Evolutionary conservation across 1,140 invertebrate species (phyloP).

Genomic region (Popillia japonica): DNA sequence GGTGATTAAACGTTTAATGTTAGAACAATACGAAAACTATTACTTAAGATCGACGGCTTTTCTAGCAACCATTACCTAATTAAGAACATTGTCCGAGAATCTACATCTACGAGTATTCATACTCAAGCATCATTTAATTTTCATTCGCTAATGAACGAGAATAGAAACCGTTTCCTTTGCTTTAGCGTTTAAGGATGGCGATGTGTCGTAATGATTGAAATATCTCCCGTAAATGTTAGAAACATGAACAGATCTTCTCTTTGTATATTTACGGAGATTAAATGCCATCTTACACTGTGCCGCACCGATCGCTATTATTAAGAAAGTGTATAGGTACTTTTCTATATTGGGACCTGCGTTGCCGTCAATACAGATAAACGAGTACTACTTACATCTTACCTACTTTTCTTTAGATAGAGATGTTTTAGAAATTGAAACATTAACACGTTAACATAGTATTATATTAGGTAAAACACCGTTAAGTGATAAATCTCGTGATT

Average conservation of each 20-base stretch:
- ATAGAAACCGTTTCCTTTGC: conserved; percentile 13
- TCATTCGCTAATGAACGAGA: conserved; percentile 6
- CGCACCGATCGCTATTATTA: background rate
- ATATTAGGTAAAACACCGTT: no score
- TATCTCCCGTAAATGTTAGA: conserved; percentile 10
- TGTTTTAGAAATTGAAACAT: conserved; percentile 3
- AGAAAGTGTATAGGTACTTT: conserved; percentile 6
- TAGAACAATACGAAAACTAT: background rate
- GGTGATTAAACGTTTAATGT: background rate
- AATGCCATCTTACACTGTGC: background rate
- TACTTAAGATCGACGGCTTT: background rate
- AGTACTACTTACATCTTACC: background rate
- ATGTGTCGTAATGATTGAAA: background rate
- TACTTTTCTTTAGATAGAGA: background rate
- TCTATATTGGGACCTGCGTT: background rate
- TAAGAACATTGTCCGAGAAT: background rate
- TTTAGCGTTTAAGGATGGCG: background rate
- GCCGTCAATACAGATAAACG: background rate
- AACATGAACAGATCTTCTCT: conserved; percentile 14
- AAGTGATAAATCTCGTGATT: no score
- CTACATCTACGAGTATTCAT: background rate
- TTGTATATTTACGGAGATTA: conserved; percentile 19
- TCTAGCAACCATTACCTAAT: background rate
- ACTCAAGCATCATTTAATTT: background rate
- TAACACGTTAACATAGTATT: background rate